Evolutionary conservation across 1,140 invertebrate genomes (phyloP), one percentile per base, ranked within the genome.

Genomic region (Drosophila repleta): DNA sequence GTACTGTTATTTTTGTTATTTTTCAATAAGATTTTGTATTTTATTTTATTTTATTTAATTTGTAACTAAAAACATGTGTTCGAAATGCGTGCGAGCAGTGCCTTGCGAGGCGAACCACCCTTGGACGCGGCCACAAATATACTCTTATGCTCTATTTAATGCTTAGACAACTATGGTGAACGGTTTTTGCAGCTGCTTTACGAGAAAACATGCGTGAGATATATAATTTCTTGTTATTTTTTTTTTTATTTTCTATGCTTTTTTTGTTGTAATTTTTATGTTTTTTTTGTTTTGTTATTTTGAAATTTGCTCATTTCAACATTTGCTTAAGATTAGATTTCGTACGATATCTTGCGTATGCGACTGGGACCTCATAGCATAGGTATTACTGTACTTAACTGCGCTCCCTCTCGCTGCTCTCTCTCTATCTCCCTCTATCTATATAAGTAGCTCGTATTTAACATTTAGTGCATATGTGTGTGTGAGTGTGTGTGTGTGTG

Each of bases 281-380:
- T 71, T 52, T 46, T 10, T 57, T 37, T 74, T 17, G 46, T 17
- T 15, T 43, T 15, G 53, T 29, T 57, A 46, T 62, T 70, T 74
- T 78, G 45, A 62, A 74, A 74, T 65, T 52, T 75, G 60, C 70
- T 76, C 60, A 57, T 79, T 79, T 79, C 75, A 71, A 80, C 58
- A 71, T 83, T 78, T 68, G 53, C 75, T 80, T 85, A 76, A 17
- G 53, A 15, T 15, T 69, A 45, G 73, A 41, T 69, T 67, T 76
- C 62, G 48, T 67, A 41, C 20, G 21, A 35, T 35, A 57, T 43
- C 39, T 58, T 60, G 48, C 69, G 46, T 56, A 72, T 66, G 71
- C 79, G 82, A 88, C 84, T 88, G 83, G 83, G 83, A 87, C 79
- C 74, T 79, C 48, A 79, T 67, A 83, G 61, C 70, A 66, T 76